Evolutionary conservation across 2,797 vertebrate species (phyloP).

Genomic region (Pygocentrus nattereri): DNA sequence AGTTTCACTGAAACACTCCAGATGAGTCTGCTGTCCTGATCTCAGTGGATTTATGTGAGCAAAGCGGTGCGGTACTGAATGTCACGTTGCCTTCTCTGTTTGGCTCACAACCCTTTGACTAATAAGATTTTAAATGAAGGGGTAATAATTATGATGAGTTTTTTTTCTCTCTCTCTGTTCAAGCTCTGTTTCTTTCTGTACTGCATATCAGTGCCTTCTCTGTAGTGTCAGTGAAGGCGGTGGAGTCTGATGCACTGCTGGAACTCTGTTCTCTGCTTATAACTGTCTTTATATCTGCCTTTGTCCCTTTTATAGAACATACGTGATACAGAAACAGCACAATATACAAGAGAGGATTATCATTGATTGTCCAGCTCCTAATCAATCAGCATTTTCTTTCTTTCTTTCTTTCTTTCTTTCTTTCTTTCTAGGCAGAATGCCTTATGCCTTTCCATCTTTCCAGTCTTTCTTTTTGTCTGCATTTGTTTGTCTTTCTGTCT

Average conservation of each 20-base stretch:
- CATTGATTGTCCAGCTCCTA: background rate
- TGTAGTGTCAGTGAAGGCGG: constrained; percentile 21
- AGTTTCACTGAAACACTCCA: constrained; percentile 31
- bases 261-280: background rate
- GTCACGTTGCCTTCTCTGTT: background rate
- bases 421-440: too few relatives aligned
- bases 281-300: background rate
- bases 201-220: constrained; percentile 51
- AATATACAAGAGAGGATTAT: background rate
- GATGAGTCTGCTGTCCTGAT: background rate
- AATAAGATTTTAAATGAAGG: constrained; percentile 14
- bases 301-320: background rate
- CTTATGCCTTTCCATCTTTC: too few relatives aligned
- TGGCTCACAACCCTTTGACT: background rate
- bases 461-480: too few relatives aligned
- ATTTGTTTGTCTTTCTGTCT: background rate
- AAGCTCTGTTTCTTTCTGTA: background rate
- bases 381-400: background rate
- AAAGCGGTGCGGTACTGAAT: background rate
- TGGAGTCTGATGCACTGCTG: constrained; percentile 11
- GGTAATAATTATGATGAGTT: background rate
- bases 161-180: background rate
- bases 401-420: background rate
- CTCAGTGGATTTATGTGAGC: background rate
- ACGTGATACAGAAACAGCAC: constrained; percentile 8